A percentile compares a stretch with the other conserved stretches of the same genome.
Conservation (phyloP, 2,797 vertebrate genomes). For the Rhinophrynus dorsalis region DNA sequence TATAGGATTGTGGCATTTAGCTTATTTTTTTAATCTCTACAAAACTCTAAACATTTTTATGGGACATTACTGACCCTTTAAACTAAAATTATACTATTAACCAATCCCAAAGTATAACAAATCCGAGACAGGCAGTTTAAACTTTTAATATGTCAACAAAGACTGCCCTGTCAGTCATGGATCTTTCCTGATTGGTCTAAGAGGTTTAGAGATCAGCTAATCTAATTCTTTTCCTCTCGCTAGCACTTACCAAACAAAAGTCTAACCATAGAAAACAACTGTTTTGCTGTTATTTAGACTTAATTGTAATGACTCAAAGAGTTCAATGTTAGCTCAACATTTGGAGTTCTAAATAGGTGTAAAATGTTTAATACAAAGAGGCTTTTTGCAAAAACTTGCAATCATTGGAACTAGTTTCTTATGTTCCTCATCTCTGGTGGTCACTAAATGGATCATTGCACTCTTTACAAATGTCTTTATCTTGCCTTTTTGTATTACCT, state of each 20-base stretch:
- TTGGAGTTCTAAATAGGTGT: slow-evolving; percentile 1
- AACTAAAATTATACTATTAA: no score
- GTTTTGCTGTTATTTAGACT: not conserved
- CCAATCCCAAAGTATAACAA: no score
- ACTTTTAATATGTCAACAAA: no score
- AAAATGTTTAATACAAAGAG: not conserved
- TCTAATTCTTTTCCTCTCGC: not conserved
- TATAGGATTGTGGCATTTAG: no score
- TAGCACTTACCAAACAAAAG: not conserved
- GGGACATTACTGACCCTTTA: no score
- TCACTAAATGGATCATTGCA: slow-evolving; percentile 30
- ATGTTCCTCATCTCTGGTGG: slow-evolving; percentile 1
- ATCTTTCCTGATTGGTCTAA: not conserved
- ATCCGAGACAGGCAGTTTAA: no score
- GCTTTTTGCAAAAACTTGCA: not conserved
- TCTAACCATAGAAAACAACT: not conserved
- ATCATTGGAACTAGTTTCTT: not conserved
- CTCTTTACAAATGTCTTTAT: slow-evolving; percentile 8
- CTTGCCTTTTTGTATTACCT: slow-evolving; percentile 15
- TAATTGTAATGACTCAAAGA: not conserved
- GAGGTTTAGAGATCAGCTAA: not conserved
- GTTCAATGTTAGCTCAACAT: not conserved
- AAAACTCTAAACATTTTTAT: no score
- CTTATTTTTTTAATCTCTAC: no score
- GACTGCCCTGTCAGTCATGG: no score